A percentile compares a stretch with the other conserved stretches of the same genome.
These are phyloP conservation scores for Drosophila putrida DNA, from an alignment of 2,888 invertebrate genomes.

Conservation along the genomic window DNA sequence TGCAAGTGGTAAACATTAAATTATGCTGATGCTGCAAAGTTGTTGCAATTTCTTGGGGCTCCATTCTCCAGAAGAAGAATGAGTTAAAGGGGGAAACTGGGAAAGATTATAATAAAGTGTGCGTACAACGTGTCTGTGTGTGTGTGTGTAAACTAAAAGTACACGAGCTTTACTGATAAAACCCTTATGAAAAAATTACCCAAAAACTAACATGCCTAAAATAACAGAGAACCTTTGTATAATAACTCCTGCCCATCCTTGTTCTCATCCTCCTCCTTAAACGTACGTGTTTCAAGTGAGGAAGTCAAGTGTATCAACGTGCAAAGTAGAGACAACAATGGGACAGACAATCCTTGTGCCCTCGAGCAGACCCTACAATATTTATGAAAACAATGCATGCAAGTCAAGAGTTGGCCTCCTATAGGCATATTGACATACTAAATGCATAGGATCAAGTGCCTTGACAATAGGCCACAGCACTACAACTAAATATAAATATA, in stretches of 20 bases:
- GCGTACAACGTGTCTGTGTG: slow-evolving; percentile 22
- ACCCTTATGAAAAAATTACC: slow-evolving; percentile 7
- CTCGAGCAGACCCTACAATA: slow-evolving; percentile 31
- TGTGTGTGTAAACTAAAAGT: slow-evolving; percentile 42
- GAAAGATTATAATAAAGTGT: slow-evolving; percentile 14
- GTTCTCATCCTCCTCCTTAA: not conserved
- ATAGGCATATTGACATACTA: slow-evolving; percentile 73
- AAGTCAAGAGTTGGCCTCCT: slow-evolving; percentile 55
- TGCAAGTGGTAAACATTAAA: slow-evolving; percentile 31
- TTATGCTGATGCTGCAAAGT: slow-evolving; percentile 24
- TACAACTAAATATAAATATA: slow-evolving; percentile 53
- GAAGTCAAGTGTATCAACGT: slow-evolving; percentile 60
- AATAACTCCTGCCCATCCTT: not conserved
- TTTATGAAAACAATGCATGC: slow-evolving; percentile 74
- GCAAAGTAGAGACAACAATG: slow-evolving; percentile 57
- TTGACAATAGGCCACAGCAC: slow-evolving; percentile 55
- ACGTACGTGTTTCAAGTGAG: slow-evolving; percentile 20
- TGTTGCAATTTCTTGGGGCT: not conserved
- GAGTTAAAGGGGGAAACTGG: not conserved
- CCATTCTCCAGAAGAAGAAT: not conserved
- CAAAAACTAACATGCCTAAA: slow-evolving; percentile 37
- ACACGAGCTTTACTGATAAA: slow-evolving; percentile 34
- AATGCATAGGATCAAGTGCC: slow-evolving; percentile 69
- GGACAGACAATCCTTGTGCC: slow-evolving; percentile 16
- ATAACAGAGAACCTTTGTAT: slow-evolving; percentile 22